A percentile compares a stretch with the other conserved stretches of the same genome.
These are phyloP conservation scores for Pholis gunnellus DNA, from an alignment of 2,113 vertebrate species.

Conservation along the genomic window DNA sequence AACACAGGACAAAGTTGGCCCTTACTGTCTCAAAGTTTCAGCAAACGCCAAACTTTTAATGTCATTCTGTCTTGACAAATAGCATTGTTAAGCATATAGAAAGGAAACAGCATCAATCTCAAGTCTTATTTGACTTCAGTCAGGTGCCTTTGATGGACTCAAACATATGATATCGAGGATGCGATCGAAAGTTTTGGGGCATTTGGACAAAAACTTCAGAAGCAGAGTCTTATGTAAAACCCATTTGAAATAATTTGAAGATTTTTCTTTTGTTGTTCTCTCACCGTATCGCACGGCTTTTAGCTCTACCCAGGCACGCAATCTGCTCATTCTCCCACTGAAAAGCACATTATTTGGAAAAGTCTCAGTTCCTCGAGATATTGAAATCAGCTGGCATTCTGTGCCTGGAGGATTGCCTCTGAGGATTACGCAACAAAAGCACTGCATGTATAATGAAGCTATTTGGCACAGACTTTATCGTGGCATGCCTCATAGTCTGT, in stretches of 20 bases:
- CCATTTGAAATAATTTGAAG: neutral
- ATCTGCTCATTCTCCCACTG: slow-evolving; percentile 9
- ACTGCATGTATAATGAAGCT: slow-evolving; percentile 53
- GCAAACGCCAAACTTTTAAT: neutral
- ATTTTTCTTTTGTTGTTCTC: slow-evolving; percentile 1
- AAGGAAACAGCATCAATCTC: neutral
- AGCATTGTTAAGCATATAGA: neutral
- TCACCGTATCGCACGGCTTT: neutral
- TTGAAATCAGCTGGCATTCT: slow-evolving; percentile 56
- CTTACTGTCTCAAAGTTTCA: neutral
- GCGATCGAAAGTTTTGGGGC: neutral
- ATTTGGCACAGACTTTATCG: slow-evolving; percentile 38
- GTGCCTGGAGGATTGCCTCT: slow-evolving; percentile 33
- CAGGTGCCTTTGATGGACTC: neutral
- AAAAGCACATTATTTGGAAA: slow-evolving; percentile 33
- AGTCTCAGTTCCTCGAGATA: slow-evolving; percentile 48
- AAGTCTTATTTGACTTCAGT: neutral
- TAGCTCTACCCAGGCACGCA: neutral
- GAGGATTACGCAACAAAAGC: slow-evolving; percentile 51
- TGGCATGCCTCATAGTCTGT: slow-evolving; percentile 28
- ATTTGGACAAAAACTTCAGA: slow-evolving; percentile 19
- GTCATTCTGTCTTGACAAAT: neutral
- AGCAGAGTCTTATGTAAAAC: neutral
- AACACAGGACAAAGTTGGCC: neutral
- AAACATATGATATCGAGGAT: neutral